A percentile compares a stretch with the other conserved stretches of the same genome.
These are phyloP conservation scores for Rhinolophus ferrumequinum DNA, from an alignment of 2,113 vertebrate species.

Conservation along the genomic window DNA sequence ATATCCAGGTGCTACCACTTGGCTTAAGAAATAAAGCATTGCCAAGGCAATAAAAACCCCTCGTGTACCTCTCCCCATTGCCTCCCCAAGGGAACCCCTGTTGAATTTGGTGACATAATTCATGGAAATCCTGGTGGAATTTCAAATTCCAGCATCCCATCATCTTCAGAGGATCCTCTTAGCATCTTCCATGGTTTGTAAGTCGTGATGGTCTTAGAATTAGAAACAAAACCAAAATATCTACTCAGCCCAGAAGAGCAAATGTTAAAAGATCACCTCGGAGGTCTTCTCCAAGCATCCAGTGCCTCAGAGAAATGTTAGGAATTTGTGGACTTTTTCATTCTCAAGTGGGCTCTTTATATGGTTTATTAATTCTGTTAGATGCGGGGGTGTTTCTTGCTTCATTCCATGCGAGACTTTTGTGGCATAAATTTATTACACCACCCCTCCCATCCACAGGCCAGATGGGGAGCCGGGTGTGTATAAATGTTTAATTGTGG, in stretches of 20 bases:
- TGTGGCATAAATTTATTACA: not conserved
- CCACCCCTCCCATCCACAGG: not conserved
- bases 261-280: not conserved
- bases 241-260: not conserved
- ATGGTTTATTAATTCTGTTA: not conserved
- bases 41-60: not conserved
- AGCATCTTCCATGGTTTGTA: not conserved
- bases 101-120: not conserved
- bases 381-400: not conserved
- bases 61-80: rapidly evolving
- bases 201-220: not conserved
- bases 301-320: not conserved
- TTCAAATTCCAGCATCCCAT: not conserved
- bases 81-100: not conserved
- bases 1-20: not conserved
- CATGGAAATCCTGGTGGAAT: not conserved
- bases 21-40: not conserved
- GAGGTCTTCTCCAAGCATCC: not conserved
- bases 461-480: conserved; percentile 68
- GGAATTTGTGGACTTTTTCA: not conserved
- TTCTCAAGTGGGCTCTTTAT: not conserved
- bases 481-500: conserved; percentile 62
- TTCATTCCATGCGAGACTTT: not conserved
- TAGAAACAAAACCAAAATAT: conserved; percentile 2
- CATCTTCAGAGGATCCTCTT: not conserved